Conservation (phyloP, 2,888 invertebrate species). For the Heliconius hortense region DNA sequence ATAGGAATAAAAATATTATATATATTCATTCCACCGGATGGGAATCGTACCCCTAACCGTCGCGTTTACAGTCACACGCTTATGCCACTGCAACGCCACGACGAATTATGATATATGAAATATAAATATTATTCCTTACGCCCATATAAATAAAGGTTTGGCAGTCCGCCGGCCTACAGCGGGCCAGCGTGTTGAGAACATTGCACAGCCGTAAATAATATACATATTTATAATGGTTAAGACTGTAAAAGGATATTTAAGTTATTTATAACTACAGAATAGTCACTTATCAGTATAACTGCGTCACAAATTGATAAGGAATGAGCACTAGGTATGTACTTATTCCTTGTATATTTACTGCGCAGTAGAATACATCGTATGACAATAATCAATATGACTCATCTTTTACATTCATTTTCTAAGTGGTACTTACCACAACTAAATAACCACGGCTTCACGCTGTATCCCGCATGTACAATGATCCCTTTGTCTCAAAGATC, state of each 20-base stretch:
- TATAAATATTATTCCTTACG: no score
- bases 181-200: no score
- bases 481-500: no score
- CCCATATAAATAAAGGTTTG: neutral
- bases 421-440: neutral
- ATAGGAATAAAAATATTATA: no score
- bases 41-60: no score
- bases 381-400: slow-evolving; percentile 1
- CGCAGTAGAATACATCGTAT: neutral
- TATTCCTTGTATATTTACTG: neutral
- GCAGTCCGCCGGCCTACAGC: neutral
- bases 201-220: neutral
- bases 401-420: neutral
- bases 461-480: neutral
- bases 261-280: neutral
- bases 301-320: neutral
- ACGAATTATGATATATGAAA: no score
- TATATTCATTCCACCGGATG: no score
- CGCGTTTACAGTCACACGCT: no score
- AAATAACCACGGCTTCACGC: neutral
- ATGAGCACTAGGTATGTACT: neutral
- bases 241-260: neutral
- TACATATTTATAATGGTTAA: neutral
- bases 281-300: neutral
- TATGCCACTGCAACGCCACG: no score